These are phyloP conservation scores for Paraplagusia blochii DNA, from an alignment of 2,113 vertebrate species.

Conservation along the genomic window DNA sequence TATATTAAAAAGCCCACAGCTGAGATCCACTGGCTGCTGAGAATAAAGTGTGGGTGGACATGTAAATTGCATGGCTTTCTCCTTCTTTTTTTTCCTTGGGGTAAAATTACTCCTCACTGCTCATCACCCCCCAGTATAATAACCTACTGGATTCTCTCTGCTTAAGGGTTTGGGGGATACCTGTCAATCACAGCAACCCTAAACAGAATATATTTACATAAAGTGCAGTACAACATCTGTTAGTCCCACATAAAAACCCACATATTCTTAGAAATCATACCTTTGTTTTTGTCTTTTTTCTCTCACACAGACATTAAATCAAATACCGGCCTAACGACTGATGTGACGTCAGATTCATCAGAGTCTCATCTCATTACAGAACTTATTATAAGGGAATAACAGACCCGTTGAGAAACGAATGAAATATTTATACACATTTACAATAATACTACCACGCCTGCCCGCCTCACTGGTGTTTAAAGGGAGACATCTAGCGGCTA, in stretches of 20 bases:
- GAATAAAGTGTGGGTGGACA: conserved; percentile 33
- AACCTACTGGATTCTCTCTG: conserved; percentile 37
- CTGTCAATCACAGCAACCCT: conserved; percentile 63
- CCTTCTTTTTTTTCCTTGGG: conserved; percentile 46
- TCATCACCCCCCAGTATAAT: conserved; percentile 53
- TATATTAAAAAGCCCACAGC: conserved; percentile 15
- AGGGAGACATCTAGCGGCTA: too few relatives aligned
- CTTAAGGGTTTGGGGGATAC: conserved; percentile 47
- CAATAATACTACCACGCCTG: too few relatives aligned
- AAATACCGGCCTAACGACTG: too few relatives aligned
- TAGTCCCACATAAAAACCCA: conserved; percentile 6
- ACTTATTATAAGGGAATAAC: too few relatives aligned
- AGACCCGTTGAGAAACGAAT: too few relatives aligned
- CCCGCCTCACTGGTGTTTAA: too few relatives aligned
- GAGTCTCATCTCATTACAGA: too few relatives aligned
- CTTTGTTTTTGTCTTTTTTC: too few relatives aligned
- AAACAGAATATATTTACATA: conserved; percentile 60
- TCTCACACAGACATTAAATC: too few relatives aligned
- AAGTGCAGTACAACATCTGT: conserved; percentile 33
- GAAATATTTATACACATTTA: too few relatives aligned
- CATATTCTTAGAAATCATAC: not conserved
- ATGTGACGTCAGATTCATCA: too few relatives aligned
- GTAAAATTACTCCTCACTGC: conserved; percentile 48
- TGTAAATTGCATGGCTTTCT: conserved; percentile 58
- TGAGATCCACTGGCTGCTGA: conserved; percentile 25